Conservation (phyloP, 2,888 invertebrate genomes). For the Sabatieria punctata region DNA sequence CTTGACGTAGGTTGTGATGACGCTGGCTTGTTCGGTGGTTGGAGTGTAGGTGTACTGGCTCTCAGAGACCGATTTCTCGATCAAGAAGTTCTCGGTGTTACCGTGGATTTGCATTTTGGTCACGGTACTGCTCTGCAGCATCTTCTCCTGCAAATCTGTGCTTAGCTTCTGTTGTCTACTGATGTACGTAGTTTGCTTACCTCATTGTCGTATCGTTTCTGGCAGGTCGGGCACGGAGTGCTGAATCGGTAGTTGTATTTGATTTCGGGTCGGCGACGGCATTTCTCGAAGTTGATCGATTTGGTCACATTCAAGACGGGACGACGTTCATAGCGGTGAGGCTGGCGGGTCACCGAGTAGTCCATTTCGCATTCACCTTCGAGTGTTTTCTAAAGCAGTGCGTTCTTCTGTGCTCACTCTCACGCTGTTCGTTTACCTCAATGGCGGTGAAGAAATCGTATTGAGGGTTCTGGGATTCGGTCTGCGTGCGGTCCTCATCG, state of each 20-base stretch:
- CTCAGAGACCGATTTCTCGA: slow-evolving; percentile 12
- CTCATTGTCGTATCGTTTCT: slow-evolving; percentile 5
- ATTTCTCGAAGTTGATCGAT: slow-evolving; percentile 35
- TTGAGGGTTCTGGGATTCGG: neutral
- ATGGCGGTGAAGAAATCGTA: slow-evolving; percentile 13
- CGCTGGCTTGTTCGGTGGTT: slow-evolving; percentile 12
- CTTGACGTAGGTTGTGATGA: slow-evolving; percentile 13
- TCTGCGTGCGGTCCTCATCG: slow-evolving; percentile 2
- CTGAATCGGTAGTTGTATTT: slow-evolving; percentile 13
- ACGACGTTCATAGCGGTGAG: neutral
- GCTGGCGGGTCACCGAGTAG: slow-evolving; percentile 8
- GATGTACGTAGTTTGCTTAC: too few species aligned
- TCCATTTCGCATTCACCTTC: slow-evolving; percentile 20
- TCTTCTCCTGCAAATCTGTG: slow-evolving; percentile 10
- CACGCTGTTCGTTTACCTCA: slow-evolving; percentile 8
- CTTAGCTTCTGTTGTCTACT: neutral
- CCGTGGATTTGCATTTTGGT: slow-evolving; percentile 16
- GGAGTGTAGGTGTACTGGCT: slow-evolving; percentile 20
- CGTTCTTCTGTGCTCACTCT: neutral
- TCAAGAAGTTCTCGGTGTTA: slow-evolving; percentile 14
- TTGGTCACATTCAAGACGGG: slow-evolving; percentile 29
- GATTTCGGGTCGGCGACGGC: slow-evolving; percentile 25
- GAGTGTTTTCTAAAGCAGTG: slow-evolving; percentile 15
- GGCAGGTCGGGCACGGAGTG: slow-evolving; percentile 9
- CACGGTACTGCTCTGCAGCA: slow-evolving; percentile 16